Evolutionary conservation across 2,888 invertebrate genomes (phyloP).

Genomic region (Glaucopsyche alexis): DNA sequence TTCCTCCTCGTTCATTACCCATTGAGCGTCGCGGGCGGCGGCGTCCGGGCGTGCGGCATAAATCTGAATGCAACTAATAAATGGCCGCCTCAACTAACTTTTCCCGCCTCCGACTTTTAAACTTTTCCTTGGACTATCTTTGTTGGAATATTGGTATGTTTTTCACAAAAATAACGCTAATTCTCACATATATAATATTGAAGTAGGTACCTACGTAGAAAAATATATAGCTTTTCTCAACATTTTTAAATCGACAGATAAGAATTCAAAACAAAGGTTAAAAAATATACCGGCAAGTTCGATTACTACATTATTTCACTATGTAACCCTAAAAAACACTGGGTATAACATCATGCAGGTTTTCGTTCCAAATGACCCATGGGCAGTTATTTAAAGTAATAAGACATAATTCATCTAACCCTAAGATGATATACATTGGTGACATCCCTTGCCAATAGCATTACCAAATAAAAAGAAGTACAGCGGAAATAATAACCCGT

Average conservation of each 20-base stretch:
- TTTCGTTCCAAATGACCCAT: background rate
- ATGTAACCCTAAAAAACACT: too few species aligned
- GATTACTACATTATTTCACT: too few species aligned
- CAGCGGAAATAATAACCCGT: slow-evolving; percentile 72
- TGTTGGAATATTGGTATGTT: background rate
- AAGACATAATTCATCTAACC: slow-evolving; percentile 14
- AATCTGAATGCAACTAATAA: slow-evolving; percentile 76
- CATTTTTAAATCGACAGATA: too few species aligned
- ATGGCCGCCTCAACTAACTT: slow-evolving; percentile 60
- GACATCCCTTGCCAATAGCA: background rate
- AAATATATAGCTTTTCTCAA: too few species aligned
- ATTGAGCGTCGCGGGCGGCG: slow-evolving; percentile 57
- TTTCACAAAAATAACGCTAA: background rate
- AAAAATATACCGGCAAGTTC: too few species aligned
- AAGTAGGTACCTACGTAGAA: too few species aligned
- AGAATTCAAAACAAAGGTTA: too few species aligned
- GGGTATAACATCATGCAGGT: background rate
- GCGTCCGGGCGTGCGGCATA: slow-evolving; percentile 60
- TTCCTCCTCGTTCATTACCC: slow-evolving; percentile 78
- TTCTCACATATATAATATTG: too few species aligned
- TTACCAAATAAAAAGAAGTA: slow-evolving; percentile 57
- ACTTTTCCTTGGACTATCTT: slow-evolving; percentile 45
- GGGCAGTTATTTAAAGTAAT: background rate
- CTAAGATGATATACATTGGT: background rate
- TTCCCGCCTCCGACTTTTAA: slow-evolving; percentile 54